phyloP scores from a whole-genome alignment of 35 echinoderm and acorn worm species.

The Ptychodera flava region DNA sequence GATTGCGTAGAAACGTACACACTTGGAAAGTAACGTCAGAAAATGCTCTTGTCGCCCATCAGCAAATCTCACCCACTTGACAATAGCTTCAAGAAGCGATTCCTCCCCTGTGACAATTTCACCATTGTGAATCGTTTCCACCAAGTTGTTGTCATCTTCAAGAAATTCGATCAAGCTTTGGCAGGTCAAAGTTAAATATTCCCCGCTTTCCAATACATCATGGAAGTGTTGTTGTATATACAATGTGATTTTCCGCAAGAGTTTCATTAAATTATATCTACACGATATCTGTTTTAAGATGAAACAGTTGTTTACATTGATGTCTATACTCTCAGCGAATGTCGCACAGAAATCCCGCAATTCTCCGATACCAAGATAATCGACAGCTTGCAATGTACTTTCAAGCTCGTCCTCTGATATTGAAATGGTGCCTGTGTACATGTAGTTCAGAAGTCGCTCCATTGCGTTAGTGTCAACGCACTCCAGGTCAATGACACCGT shows the following conservation, averaged over 20 bases:
- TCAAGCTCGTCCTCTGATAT: neutral
- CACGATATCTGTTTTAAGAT: neutral
- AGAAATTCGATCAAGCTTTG: neutral
- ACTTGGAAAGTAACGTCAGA: neutral
- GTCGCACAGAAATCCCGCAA: neutral
- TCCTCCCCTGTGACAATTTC: neutral
- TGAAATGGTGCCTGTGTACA: neutral
- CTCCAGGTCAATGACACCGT: neutral
- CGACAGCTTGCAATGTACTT: neutral
- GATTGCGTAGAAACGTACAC: neutral
- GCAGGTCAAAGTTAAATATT: neutral
- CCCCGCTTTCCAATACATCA: neutral
- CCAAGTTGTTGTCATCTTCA: neutral
- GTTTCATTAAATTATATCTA: neutral
- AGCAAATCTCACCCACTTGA: neutral
- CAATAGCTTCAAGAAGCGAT: neutral
- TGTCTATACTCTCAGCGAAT: neutral
- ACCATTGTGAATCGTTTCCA: neutral
- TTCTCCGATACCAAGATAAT: neutral
- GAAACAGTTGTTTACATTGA: neutral
- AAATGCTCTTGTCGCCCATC: neutral
- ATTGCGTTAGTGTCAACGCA: neutral
- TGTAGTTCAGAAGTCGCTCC: neutral
- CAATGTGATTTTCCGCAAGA: neutral
- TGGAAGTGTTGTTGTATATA: neutral